Base-by-base conservation (phyloP, 1,140 invertebrate species). In the Sitophilus oryzae region DNA sequence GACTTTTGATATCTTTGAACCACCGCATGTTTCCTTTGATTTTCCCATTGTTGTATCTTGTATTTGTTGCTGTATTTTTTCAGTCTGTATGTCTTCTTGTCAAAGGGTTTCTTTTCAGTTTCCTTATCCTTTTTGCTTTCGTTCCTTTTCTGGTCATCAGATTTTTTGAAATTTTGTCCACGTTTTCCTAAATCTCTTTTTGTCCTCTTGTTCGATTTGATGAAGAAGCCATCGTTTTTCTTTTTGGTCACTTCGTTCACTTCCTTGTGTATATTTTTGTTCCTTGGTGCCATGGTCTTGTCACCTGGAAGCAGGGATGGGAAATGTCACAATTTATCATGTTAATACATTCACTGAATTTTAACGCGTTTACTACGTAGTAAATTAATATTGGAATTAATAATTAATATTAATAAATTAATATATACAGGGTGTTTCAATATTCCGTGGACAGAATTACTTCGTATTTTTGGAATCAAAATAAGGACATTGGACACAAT, bases 1-100 rank as follows among this genome's bases (percentile, higher is more conserved):
- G 77, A 73, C 55, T 79, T 82, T 14, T 80, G 72, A 64, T 79
- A 81, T 34, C 72, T 64, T 18, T 71, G 68, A 8, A 82, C 35
- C 16, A 82, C 60, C 35, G 66, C 67, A 52, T 80, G 78, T 58
- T 81, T 82, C 11, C 79, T 73, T 52, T 73, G 74, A 43, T 82
- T 77, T 56, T 84, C 77, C 80, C 81, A 84, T 68, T 83, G 75
- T 41, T 81, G 71, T 23, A 85, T 70, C 72, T 82, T 83, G 48
- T 79, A 80, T 60, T 83, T 82, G 30, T 82, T 81, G 59, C 81
- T 84, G 55, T 84, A 85, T 60, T 82, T 83, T 52, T 82, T 75
- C 21, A 81, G 52, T 19, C 82, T 73, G 52, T 82, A 84, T 11
- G 75, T 71, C 46, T 81, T 83, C 65, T 84, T 85, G 57, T 83